Percentiles rank a stretch among this genome's conserved stretches.
Conservation (phyloP, 2,888 invertebrate species). For the Phaedon cochleariae region DNA sequence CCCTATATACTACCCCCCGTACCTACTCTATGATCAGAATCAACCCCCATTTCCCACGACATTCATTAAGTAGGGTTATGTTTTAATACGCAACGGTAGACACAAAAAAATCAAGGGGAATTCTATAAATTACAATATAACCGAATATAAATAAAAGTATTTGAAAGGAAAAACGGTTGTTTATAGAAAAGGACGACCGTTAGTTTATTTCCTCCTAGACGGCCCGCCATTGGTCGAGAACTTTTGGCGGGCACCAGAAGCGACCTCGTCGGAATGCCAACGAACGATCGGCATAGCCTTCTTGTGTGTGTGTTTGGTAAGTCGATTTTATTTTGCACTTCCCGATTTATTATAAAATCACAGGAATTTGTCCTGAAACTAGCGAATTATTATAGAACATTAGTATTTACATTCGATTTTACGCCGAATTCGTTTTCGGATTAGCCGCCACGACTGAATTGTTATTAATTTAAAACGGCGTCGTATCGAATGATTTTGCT, state of each 20-base stretch:
- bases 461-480: constrained; percentile 54
- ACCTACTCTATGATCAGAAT: background rate
- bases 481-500: constrained; percentile 54
- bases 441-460: constrained; percentile 45
- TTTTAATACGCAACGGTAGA: background rate
- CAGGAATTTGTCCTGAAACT: constrained; percentile 53
- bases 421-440: constrained; percentile 45
- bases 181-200: constrained; percentile 44
- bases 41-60: background rate
- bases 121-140: constrained; percentile 4
- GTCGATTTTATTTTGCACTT: constrained; percentile 54
- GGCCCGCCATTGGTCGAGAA: constrained; percentile 51
- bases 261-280: constrained; percentile 59
- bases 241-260: constrained; percentile 58
- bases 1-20: background rate
- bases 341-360: constrained; percentile 58
- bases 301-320: constrained; percentile 51
- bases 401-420: constrained; percentile 60
- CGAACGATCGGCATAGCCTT: constrained; percentile 42
- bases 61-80: background rate
- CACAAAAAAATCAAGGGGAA: background rate
- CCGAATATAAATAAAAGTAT: constrained; percentile 27
- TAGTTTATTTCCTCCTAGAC: constrained; percentile 39
- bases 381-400: constrained; percentile 55
- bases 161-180: constrained; percentile 46